Base-by-base conservation (phyloP, 2,113 vertebrate genomes). In the Pelusios castaneus region DNA sequence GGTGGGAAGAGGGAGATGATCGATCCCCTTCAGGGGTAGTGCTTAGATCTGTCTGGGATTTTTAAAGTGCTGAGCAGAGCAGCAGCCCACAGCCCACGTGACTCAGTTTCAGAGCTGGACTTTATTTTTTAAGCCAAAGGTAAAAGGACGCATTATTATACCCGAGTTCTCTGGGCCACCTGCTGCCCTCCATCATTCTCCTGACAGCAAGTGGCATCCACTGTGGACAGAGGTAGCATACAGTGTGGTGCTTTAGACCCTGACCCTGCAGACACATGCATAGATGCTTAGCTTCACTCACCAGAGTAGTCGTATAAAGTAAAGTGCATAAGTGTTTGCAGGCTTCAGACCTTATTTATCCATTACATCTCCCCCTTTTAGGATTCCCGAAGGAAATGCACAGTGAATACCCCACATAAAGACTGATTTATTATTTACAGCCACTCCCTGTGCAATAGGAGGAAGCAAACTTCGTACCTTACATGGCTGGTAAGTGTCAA, bases 1-100 rank as follows among this genome's bases (percentile, higher is more conserved):
- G 96, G 93, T 73, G 87, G 92, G 67, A 95, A 55, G 91, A 82
- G 54, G 19, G 70, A 80, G 79, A 84, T 60, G 87, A 91, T 83
- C 31, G 85, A 91, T 83, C 27, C 49, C 34, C 77, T 84, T 78
- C 82, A 87, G 67, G 83, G 73, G 84, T 67, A 38, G 77, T 0
- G 0, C 86, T 82, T 1, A 12, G 87, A 90, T 49, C 58, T n/a
- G 73, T 70, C 86, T 17, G 76, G 34, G 58, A 13, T 25, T 54
- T 90, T 29, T 24, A 38, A 85, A 55, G 84, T 2, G 78, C 60
- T 13, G 78, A 21, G 43, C 51, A 9, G 34, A 87, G 45, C 45
- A 91, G 78, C 51, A 79, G 60, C 38, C 85, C 85, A 60, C 73
- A 76, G 41, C 85, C 34, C 0, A 0, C 58, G 8, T 0, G 54